Conservation (phyloP, 1,140 invertebrate species). For the Brachionus sp. region DNA sequence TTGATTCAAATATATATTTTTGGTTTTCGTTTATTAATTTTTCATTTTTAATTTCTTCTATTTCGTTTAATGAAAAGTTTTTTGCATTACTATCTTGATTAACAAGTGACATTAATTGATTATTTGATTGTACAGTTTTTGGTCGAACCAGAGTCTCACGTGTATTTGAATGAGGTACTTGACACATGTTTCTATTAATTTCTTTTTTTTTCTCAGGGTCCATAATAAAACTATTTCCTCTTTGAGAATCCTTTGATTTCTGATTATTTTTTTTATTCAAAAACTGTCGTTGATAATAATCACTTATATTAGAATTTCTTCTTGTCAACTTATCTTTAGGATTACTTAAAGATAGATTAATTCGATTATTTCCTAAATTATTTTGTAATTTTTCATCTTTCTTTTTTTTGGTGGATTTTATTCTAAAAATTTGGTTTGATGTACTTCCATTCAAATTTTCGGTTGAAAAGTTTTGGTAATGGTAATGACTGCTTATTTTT, state of each 20-base stretch:
- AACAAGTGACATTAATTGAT: not conserved
- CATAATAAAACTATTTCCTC: not conserved
- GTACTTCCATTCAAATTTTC: not conserved
- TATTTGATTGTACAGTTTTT: not conserved
- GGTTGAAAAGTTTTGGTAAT: not conserved
- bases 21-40: not conserved
- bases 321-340: not conserved
- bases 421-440: not conserved
- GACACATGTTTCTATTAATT: not conserved
- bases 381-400: not conserved
- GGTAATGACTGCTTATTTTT: not conserved
- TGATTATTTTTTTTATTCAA: not conserved
- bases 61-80: not conserved
- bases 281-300: not conserved
- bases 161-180: not conserved
- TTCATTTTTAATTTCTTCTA: not conserved
- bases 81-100: not conserved
- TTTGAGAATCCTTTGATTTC: not conserved
- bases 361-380: not conserved
- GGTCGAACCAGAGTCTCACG: not conserved
- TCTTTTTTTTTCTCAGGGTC: not conserved
- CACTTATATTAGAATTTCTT: constrained; percentile 10
- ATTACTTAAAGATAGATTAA: not conserved
- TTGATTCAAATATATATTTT: not conserved
- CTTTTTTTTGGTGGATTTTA: not conserved